Evolutionary conservation across 2,797 vertebrate species (phyloP).

Genomic region (Mus minutoides): DNA sequence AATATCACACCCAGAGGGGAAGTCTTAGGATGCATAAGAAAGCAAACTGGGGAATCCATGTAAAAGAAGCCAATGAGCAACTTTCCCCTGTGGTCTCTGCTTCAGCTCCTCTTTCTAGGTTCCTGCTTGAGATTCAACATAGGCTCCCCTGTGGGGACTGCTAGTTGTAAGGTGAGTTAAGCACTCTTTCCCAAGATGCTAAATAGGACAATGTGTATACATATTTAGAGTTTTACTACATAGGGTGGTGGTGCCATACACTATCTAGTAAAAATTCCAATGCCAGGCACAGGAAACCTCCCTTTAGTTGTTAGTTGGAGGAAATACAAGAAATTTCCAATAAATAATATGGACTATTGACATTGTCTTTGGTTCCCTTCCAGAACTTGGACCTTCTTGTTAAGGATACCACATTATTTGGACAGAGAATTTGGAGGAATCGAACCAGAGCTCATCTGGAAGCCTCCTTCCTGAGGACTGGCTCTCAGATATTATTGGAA

Average conservation of each 20-base stretch:
- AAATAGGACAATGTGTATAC: background rate
- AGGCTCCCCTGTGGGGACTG: background rate
- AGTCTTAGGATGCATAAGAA: background rate
- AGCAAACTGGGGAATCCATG: background rate
- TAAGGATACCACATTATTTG: background rate
- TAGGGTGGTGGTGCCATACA: background rate
- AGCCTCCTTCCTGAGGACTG: background rate
- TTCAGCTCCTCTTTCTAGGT: background rate
- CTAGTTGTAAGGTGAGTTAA: background rate
- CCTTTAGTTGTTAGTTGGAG: background rate
- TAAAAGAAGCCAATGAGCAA: background rate
- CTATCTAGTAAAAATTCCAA: background rate
- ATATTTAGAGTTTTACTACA: too few relatives aligned
- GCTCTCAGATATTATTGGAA: background rate
- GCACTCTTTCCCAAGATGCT: background rate
- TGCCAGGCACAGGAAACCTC: background rate
- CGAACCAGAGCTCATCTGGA: background rate
- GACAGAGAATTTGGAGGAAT: background rate
- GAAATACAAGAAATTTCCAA: background rate
- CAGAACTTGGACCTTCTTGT: background rate
- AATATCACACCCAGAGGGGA: background rate
- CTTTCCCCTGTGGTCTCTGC: background rate
- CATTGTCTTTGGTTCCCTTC: background rate
- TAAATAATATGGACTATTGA: background rate
- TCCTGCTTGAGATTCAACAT: background rate